These are phyloP conservation scores for Hesperia comma DNA, from an alignment of 2,888 invertebrate genomes.

Conservation along the genomic window DNA sequence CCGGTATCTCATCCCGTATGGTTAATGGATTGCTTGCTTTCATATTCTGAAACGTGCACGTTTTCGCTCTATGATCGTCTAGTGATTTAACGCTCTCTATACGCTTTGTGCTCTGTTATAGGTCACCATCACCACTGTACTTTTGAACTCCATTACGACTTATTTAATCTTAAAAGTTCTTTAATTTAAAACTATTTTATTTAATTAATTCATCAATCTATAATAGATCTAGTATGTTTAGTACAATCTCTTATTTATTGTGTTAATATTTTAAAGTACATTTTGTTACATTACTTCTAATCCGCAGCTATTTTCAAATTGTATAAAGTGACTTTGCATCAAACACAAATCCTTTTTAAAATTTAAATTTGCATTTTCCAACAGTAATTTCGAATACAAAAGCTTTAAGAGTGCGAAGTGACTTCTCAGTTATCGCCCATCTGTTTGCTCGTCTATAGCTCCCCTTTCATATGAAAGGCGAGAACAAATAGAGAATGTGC, in stretches of 20 bases:
- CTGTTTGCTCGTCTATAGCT: constrained; percentile 78
- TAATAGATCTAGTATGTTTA: no score
- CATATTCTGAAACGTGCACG: constrained; percentile 75
- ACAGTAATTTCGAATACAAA: constrained; percentile 73
- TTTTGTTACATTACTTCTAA: no score
- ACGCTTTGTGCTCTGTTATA: constrained; percentile 38
- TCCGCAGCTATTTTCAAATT: no score
- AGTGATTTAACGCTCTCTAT: constrained; percentile 68
- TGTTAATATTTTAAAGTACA: no score
- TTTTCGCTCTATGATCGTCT: constrained; percentile 76
- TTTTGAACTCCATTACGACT: not conserved
- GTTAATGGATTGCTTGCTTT: constrained; percentile 83
- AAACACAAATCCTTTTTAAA: not conserved
- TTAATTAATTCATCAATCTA: no score
- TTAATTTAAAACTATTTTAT: no score
- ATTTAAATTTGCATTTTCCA: constrained; percentile 46
- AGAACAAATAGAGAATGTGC: constrained; percentile 84
- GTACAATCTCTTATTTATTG: no score
- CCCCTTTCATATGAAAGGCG: constrained; percentile 83
- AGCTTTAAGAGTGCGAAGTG: constrained; percentile 63
- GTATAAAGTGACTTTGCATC: no score
- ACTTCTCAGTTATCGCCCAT: constrained; percentile 65
- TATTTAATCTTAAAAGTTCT: no score
- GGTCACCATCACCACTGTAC: constrained; percentile 14
- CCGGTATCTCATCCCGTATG: constrained; percentile 63